These are phyloP conservation scores for Bugulina stolonifera DNA, from an alignment of 2,888 invertebrate species.

Conservation along the genomic window DNA sequence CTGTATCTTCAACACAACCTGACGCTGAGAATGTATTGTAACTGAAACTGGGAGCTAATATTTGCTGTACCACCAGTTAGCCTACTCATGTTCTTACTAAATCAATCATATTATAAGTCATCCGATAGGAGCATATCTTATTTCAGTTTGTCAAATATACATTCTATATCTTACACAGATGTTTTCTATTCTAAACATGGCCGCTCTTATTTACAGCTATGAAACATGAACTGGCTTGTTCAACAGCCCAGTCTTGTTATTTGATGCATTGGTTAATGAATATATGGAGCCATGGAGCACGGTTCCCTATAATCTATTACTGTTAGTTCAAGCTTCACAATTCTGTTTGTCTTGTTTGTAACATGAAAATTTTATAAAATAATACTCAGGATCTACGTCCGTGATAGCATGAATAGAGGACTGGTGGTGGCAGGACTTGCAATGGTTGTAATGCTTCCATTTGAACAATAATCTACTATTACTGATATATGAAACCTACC, in stretches of 20 bases:
- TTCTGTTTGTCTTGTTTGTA: not conserved
- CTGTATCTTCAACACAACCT: too few relatives aligned
- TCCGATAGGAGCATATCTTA: constrained; percentile 12
- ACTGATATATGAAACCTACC: not conserved
- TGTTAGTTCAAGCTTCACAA: not conserved
- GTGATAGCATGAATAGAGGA: not conserved
- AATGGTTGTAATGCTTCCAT: not conserved
- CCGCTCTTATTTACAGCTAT: constrained; percentile 6
- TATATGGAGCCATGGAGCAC: not conserved
- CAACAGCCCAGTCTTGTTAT: not conserved
- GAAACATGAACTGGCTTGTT: constrained; percentile 1
- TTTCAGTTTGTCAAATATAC: constrained; percentile 17
- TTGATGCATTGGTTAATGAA: constrained; percentile 2
- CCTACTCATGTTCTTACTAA: constrained; percentile 16
- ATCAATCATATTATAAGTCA: constrained; percentile 26
- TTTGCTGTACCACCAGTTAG: constrained; percentile 16
- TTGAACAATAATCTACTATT: constrained; percentile 23
- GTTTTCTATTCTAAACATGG: constrained; percentile 20
- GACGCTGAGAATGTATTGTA: not conserved
- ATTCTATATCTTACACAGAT: constrained; percentile 21
- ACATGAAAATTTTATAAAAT: not conserved
- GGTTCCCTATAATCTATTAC: not conserved
- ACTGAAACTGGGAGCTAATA: constrained; percentile 3
- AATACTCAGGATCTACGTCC: not conserved
- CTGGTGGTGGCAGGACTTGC: too few relatives aligned